phyloP scores from a whole-genome alignment of 2,113 vertebrate species.

The Phocoena sinus region DNA sequence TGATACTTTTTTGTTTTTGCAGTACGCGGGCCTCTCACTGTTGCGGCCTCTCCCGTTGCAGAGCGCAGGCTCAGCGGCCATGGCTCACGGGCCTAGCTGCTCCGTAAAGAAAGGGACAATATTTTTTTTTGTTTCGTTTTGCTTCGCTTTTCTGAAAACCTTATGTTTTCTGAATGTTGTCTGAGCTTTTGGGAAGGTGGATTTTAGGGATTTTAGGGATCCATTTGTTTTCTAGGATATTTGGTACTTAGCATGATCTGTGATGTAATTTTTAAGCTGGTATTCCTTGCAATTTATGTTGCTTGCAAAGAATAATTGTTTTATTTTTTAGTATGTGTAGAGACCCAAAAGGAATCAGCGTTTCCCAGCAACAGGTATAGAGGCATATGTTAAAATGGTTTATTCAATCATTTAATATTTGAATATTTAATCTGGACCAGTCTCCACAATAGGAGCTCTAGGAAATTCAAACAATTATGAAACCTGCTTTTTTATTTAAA shows the following conservation, averaged over 20 bases:
- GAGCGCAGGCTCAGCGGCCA: too few species aligned
- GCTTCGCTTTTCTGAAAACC: background rate
- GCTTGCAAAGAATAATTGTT: slow-evolving; percentile 15
- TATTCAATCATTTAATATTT: background rate
- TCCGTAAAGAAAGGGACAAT: background rate
- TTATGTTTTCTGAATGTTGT: background rate
- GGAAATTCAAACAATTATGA: background rate
- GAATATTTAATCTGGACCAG: background rate
- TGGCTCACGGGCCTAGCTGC: too few species aligned
- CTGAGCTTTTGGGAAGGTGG: background rate
- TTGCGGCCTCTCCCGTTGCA: too few species aligned
- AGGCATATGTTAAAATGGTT: slow-evolving; percentile 2
- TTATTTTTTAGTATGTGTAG: slow-evolving; percentile 1
- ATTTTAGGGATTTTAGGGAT: background rate
- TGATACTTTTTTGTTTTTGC: background rate
- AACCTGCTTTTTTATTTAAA: background rate
- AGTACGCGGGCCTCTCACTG: too few species aligned
- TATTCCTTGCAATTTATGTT: slow-evolving; percentile 1
- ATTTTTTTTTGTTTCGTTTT: background rate
- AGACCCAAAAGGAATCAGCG: background rate
- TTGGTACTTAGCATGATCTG: background rate
- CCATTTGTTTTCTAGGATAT: background rate
- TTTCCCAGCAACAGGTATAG: background rate
- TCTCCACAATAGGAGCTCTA: background rate
- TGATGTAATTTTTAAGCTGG: background rate